Evolutionary conservation across 2,888 invertebrate species (phyloP), one percentile per base, ranked within the genome.

Genomic region (Oscheius sp.): DNA sequence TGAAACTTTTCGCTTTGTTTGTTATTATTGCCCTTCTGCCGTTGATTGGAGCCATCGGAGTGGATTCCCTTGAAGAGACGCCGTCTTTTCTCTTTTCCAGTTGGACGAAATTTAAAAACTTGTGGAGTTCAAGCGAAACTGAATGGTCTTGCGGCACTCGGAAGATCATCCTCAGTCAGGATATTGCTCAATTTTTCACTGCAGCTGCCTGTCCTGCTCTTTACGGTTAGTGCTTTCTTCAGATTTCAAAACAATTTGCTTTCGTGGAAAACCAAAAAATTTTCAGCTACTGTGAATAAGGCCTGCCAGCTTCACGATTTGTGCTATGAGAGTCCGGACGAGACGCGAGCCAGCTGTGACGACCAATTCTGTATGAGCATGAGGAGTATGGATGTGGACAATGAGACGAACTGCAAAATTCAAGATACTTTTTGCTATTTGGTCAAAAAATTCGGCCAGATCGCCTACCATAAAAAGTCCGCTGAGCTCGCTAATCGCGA

Each of bases 401-500:
- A 52, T 27, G 52, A 52, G 52, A 10, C 25, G 10, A n/a, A 1
- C 29, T 52, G 52, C 29, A 10, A 15, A n/a, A n/a, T 52, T 4
- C 52, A 52, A n/a, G 52, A 52, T 8, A 52, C 52, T 10, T 52
- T 52, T 29, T 52, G 52, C 29, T 52, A 29, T 27, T n/a, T 2
- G 27, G 52, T 52, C 52, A 52, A 52, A n/a, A 27, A 52, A n/a
- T 52, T 52, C n/a, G 52, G 52, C 10, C 52, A n/a, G n/a, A 15
- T 52, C n/a, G 52, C n/a, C 12, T 52, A 15, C 15, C 8, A 6
- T 8, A 23, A 52, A 29, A 25, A 52, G 42, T 1, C 42, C n/a
- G 42, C 42, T 20, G 42, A 42, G 12, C n/a, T n/a, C n/a, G n/a
- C n/a, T n/a, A n/a, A n/a, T n/a, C n/a, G n/a, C n/a, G n/a, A n/a